A percentile compares a stretch with the other conserved stretches of the same genome.
Conservation (phyloP, 2,113 vertebrate genomes). For the Dascyllus trimaculatus region DNA sequence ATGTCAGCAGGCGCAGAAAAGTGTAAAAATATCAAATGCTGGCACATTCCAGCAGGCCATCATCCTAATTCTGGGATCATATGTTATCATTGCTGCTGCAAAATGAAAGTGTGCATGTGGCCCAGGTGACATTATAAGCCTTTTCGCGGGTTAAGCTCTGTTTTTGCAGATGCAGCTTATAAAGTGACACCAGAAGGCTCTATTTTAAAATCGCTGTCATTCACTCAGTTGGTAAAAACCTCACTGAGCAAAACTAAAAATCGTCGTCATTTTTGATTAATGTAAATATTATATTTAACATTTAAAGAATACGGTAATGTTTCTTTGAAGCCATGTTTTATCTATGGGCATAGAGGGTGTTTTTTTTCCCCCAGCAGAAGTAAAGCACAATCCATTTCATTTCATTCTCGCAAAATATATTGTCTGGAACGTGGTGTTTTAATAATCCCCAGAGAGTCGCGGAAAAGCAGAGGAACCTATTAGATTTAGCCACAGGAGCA, state of each 20-base stretch:
- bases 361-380: background rate
- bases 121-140: constrained; percentile 48
- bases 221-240: constrained; percentile 14
- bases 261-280: constrained; percentile 18
- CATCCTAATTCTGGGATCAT: constrained; percentile 40
- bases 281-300: background rate
- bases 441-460: constrained; percentile 33
- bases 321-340: constrained; percentile 32
- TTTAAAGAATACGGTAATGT: background rate
- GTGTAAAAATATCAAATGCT: background rate
- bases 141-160: constrained; percentile 52
- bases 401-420: constrained; percentile 2
- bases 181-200: constrained; percentile 37
- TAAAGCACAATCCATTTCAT: constrained; percentile 27
- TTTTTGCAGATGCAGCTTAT: constrained; percentile 50
- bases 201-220: constrained; percentile 30
- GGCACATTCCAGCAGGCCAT: constrained; percentile 13
- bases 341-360: constrained; percentile 8
- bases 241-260: constrained; percentile 21
- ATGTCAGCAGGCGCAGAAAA: background rate
- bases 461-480: constrained; percentile 46
- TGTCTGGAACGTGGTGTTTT: constrained; percentile 24
- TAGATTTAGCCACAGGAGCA: constrained; percentile 58
- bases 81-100: constrained; percentile 22
- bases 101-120: constrained; percentile 43